Conservation (phyloP, 1,140 invertebrate genomes). For the Bombus confusus region DNA sequence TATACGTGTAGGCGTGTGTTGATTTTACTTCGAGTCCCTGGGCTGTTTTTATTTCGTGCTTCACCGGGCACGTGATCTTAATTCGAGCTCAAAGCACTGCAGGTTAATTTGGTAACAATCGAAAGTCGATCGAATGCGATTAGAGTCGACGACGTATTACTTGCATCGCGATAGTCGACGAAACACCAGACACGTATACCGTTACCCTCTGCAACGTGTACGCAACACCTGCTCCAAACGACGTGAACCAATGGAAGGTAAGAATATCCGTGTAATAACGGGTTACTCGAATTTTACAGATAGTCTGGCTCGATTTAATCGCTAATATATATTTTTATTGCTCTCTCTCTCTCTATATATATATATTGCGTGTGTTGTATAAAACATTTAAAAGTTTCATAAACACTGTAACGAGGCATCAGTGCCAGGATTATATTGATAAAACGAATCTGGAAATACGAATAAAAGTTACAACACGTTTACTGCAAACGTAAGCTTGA, state of each 20-base stretch:
- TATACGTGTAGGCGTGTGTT: not conserved
- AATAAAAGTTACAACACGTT: no score
- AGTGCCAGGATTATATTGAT: no score
- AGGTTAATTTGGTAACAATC: slow-evolving; percentile 59
- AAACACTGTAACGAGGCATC: no score
- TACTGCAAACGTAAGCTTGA: no score
- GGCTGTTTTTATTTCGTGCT: slow-evolving; percentile 59
- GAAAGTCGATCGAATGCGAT: slow-evolving; percentile 49
- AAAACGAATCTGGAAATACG: no score
- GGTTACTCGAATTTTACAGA: not conserved
- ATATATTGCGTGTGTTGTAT: no score
- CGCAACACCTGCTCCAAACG: not conserved
- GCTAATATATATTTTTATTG: no score
- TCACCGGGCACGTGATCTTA: slow-evolving; percentile 49
- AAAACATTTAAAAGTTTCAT: no score
- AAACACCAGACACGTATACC: slow-evolving; percentile 45
- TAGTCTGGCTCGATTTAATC: no score
- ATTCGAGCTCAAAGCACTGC: slow-evolving; percentile 49
- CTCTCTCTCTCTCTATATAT: no score
- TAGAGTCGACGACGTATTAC: slow-evolving; percentile 32
- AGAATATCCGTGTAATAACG: not conserved
- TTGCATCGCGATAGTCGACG: not conserved
- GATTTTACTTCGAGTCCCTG: slow-evolving; percentile 46
- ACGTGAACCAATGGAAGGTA: not conserved
- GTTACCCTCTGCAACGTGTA: slow-evolving; percentile 21